phyloP scores from a whole-genome alignment of 2,888 invertebrate species.

The Ellobium chinense region DNA sequence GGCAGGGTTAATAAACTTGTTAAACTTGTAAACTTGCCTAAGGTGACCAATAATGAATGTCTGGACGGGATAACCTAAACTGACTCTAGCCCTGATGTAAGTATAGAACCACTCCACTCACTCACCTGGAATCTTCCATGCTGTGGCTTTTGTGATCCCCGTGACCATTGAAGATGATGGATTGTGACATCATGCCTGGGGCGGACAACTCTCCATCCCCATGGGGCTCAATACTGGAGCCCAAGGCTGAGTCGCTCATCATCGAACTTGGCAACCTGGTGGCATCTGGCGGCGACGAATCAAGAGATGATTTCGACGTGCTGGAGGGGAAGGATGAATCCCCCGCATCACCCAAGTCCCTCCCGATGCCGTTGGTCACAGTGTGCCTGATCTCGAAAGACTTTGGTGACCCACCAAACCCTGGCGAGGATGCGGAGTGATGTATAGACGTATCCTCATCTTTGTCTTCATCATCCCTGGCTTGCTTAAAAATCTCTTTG shows the following conservation, averaged over 20 bases:
- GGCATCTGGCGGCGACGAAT: slow-evolving; percentile 17
- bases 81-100: too few relatives aligned
- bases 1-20: too few relatives aligned
- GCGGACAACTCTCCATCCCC: slow-evolving; percentile 15
- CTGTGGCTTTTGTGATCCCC: slow-evolving; percentile 28
- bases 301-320: slow-evolving; percentile 23
- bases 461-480: slow-evolving; percentile 50
- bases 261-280: slow-evolving; percentile 10
- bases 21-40: too few relatives aligned
- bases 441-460: slow-evolving; percentile 50
- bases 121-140: slow-evolving; percentile 51
- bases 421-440: neutral
- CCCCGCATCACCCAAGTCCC: slow-evolving; percentile 14
- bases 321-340: slow-evolving; percentile 22
- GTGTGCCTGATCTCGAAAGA: slow-evolving; percentile 11
- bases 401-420: neutral
- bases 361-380: slow-evolving; percentile 39
- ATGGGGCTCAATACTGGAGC: slow-evolving; percentile 46
- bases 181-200: slow-evolving; percentile 42
- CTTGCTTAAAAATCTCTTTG: slow-evolving; percentile 44
- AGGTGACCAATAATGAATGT: too few relatives aligned
- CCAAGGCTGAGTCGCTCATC: slow-evolving; percentile 43
- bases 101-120: too few relatives aligned
- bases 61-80: too few relatives aligned
- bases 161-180: slow-evolving; percentile 45